Base-by-base conservation (phyloP, 2,888 invertebrate species). In the Drosophila nigritarsus region DNA sequence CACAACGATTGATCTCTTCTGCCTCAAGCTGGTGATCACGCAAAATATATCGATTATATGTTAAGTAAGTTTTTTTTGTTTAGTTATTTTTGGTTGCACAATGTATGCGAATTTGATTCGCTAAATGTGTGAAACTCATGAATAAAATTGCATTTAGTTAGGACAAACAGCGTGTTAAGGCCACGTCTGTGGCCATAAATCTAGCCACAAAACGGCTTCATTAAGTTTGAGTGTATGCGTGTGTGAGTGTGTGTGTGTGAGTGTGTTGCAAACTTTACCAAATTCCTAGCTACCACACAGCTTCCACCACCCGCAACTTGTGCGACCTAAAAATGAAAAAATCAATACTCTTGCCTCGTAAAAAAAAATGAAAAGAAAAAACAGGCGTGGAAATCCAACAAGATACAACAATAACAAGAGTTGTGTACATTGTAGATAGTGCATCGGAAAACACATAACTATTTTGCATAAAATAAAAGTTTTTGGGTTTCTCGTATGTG, bases 401-500 rank as follows among this genome's bases (percentile, higher is more conserved):
- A 69, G 49, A 53, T 65, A 50, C 50, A 59, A 60, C 38, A 61
- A 58, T 36, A 67, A 77, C 59, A 78, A 64, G 53, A 50, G 67
- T 77, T 83, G 74, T 80, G 62, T 48, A 67, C 66, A 66, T 78
- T 68, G 66, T 69, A 74, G 55, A 67, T 68, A 66, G 64, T 67
- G 45, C 77, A 88, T 74, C 62, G 71, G 70, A 71, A 64, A 70
- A 80, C 73, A 83, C 78, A 83, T 74, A 89, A 87, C 89, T 89
- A 84, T 87, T 85, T 85, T 85, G 83, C 89, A 85, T 85, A 89
- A 85, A 89, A 85, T 82, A 85, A 82, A 87, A 84, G 69, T 84
- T 85, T 78, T 80, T 74, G 73, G 65, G 38, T 36, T 55, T 51
- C 45, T 59, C 62, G n/a, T 20, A 20, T 40, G 13, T 5, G 30